These are phyloP conservation scores for Aphidius colemani DNA, from an alignment of 2,888 invertebrate species.

Conservation along the genomic window DNA sequence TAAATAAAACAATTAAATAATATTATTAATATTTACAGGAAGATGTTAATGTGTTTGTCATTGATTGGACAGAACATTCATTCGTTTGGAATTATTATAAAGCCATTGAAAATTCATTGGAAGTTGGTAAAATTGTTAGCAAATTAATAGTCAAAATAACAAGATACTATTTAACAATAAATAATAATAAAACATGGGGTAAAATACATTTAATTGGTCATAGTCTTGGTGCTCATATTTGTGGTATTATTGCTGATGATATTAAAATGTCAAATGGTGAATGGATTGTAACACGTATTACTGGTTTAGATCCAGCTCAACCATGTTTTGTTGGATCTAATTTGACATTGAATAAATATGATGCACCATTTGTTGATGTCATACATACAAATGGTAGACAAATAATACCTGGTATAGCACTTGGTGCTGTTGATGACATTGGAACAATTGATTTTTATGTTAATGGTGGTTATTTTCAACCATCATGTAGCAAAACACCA, in stretches of 20 bases:
- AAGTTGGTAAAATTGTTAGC: conserved; percentile 51
- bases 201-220: conserved; percentile 66
- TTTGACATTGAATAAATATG: conserved; percentile 61
- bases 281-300: conserved; percentile 52
- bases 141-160: conserved; percentile 3
- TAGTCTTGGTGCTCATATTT: conserved; percentile 69
- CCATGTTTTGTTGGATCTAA: conserved; percentile 65
- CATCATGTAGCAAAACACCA: conserved; percentile 63
- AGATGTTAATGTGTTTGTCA: conserved; percentile 68
- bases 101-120: conserved; percentile 66
- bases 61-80: conserved; percentile 70
- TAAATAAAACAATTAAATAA: background rate
- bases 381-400: conserved; percentile 68
- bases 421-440: conserved; percentile 65
- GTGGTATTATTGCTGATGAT: conserved; percentile 63
- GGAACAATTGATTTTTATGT: conserved; percentile 70
- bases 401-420: conserved; percentile 63
- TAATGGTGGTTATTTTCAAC: conserved; percentile 71
- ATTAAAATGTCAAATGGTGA: conserved; percentile 56
- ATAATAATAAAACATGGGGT: conserved; percentile 46
- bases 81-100: conserved; percentile 68
- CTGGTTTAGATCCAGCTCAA: conserved; percentile 70
- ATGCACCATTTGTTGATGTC: conserved; percentile 68
- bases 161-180: background rate
- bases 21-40: conserved; percentile 53